These are phyloP conservation scores for Nothobranchius furzeri DNA, from an alignment of 2,113 vertebrate species.

Conservation along the genomic window DNA sequence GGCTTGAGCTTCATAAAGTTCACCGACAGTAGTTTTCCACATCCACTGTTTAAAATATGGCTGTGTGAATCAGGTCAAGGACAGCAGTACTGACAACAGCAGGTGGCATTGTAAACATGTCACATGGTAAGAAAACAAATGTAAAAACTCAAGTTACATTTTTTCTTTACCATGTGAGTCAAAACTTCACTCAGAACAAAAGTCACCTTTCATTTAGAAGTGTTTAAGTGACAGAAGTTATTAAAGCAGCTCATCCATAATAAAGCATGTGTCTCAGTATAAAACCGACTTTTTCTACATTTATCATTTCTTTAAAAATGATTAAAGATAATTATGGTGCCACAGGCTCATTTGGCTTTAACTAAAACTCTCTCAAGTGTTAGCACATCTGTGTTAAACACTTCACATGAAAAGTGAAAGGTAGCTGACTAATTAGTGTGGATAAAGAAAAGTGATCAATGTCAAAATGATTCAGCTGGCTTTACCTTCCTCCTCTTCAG, in stretches of 20 bases:
- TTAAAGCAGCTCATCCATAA: not conserved
- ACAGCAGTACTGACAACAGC: conserved; percentile 31
- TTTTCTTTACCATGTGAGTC: conserved; percentile 55
- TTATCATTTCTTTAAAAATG: not conserved
- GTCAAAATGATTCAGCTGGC: conserved; percentile 41
- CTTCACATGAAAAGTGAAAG: conserved; percentile 66
- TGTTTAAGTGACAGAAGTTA: conserved; percentile 52
- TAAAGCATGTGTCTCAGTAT: too few species aligned
- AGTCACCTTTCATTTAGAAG: conserved; percentile 58
- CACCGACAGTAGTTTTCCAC: conserved; percentile 14
- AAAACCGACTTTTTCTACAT: too few species aligned
- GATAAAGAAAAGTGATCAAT: conserved; percentile 16
- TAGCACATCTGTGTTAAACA: conserved; percentile 60
- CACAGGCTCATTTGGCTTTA: not conserved
- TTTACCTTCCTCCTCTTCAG: conserved; percentile 94
- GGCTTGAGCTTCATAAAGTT: not conserved
- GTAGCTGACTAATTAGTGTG: conserved; percentile 64
- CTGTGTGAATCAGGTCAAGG: conserved; percentile 46
- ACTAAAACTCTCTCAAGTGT: not conserved
- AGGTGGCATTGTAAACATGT: conserved; percentile 45
- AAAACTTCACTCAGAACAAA: conserved; percentile 48
- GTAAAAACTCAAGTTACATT: conserved; percentile 23
- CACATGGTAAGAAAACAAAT: conserved; percentile 63
- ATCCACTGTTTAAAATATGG: conserved; percentile 31
- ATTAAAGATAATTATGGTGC: not conserved